phyloP scores from a whole-genome alignment of 2,113 vertebrate genomes.

The Bujurquina vittata region DNA sequence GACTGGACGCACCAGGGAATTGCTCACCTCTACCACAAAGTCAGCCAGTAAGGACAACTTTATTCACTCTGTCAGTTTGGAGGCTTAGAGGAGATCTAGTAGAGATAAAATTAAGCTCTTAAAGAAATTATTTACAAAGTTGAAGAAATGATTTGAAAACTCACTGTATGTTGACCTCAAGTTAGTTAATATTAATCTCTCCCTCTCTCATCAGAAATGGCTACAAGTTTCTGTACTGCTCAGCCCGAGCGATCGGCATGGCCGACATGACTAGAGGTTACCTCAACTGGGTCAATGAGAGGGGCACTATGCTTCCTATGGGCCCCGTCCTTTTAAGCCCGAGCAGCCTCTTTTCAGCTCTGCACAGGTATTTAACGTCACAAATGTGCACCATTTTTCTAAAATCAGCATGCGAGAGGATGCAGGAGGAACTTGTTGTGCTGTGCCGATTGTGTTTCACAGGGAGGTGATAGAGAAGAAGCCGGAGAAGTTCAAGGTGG shows the following conservation, averaged over 20 bases:
- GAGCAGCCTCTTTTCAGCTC: constrained; percentile 94
- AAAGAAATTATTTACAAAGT: background rate
- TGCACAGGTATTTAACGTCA: constrained; percentile 87
- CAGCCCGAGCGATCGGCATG: constrained; percentile 96
- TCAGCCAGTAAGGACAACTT: constrained; percentile 90
- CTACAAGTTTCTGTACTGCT: constrained; percentile 98
- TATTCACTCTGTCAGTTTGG: background rate
- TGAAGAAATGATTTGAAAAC: background rate
- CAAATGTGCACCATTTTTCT: constrained; percentile 1
- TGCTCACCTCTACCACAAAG: constrained; percentile 95
- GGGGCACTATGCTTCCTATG: constrained; percentile 93
- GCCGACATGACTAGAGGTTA: constrained; percentile 97
- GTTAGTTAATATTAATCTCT: background rate
- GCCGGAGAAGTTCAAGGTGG: constrained; percentile 98
- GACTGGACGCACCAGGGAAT: constrained; percentile 99
- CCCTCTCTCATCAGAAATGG: constrained; percentile 84
- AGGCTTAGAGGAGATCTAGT: background rate
- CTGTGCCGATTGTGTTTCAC: constrained; percentile 24
- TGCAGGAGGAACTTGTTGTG: constrained; percentile 23
- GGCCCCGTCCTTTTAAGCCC: constrained; percentile 94
- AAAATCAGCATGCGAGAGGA: background rate
- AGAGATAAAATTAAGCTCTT: background rate
- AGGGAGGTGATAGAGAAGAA: constrained; percentile 99
- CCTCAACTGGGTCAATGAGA: constrained; percentile 96
- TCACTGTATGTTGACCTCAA: background rate